A percentile compares a stretch with the other conserved stretches of the same genome.
Conservation (phyloP, 2,113 vertebrate species). For the Crocuta crocuta region DNA sequence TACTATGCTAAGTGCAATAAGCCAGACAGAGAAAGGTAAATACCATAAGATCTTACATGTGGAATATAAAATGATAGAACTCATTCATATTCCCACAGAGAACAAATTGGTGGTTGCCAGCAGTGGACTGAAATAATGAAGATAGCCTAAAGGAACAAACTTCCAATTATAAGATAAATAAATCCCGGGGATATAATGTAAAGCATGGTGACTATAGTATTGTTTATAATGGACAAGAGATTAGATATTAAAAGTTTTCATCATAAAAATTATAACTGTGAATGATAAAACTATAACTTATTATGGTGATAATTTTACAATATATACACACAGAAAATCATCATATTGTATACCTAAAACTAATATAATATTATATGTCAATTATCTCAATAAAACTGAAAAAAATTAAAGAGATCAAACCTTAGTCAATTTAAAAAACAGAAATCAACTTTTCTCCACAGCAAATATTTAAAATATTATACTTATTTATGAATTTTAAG, state of each 20-base stretch:
- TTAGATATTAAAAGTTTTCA: neutral
- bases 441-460: neutral
- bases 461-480: neutral
- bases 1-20: neutral
- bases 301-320: neutral
- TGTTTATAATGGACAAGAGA: neutral
- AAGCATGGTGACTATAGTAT: neutral
- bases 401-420: neutral
- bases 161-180: neutral
- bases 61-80: neutral
- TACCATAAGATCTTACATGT: neutral
- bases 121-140: neutral
- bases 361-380: neutral
- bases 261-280: neutral
- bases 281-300: neutral
- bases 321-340: neutral
- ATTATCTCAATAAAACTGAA: neutral
- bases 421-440: neutral
- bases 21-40: neutral
- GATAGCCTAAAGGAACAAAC: neutral
- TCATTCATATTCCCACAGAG: neutral
- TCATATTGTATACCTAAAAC: neutral
- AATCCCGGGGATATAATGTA: neutral
- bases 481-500: neutral
- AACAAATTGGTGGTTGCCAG: neutral